phyloP scores from a whole-genome alignment of 2,797 vertebrate genomes.

The Phalanger gymnotis region DNA sequence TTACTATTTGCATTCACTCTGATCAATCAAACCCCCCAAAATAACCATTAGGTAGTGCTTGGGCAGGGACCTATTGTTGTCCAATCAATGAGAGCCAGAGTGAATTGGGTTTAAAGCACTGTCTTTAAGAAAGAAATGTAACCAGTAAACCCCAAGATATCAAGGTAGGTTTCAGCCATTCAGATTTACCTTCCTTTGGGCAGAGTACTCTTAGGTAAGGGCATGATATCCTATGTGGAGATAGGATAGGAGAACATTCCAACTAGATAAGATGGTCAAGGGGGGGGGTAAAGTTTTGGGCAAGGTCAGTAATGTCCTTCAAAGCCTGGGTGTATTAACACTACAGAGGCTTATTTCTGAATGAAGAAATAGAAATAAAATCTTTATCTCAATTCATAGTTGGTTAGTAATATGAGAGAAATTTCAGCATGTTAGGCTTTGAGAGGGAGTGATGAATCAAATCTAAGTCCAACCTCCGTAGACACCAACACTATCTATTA shows the following conservation, averaged over 20 bases:
- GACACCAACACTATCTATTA: background rate
- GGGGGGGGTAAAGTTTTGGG: background rate
- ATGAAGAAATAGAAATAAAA: background rate
- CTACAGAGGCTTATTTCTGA: background rate
- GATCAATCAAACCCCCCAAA: too few relatives aligned
- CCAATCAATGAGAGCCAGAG: too few relatives aligned
- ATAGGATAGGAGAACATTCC: background rate
- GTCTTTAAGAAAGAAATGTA: too few relatives aligned
- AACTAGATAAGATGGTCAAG: background rate
- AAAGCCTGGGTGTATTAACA: background rate
- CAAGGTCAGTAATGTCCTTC: background rate
- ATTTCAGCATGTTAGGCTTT: background rate
- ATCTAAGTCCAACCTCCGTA: background rate
- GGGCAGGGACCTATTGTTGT: too few relatives aligned
- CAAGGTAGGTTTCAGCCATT: too few relatives aligned
- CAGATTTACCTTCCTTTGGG: too few relatives aligned
- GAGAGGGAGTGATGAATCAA: background rate
- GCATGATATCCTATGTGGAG: too few relatives aligned
- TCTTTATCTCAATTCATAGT: background rate
- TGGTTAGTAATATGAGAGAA: background rate
- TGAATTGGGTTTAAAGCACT: too few relatives aligned
- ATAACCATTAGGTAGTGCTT: too few relatives aligned
- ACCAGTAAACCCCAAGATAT: too few relatives aligned
- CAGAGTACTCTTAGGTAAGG: too few relatives aligned
- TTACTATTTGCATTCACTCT: too few relatives aligned